phyloP scores from a whole-genome alignment of 2,113 vertebrate genomes.

The Toxotes chatareus region DNA sequence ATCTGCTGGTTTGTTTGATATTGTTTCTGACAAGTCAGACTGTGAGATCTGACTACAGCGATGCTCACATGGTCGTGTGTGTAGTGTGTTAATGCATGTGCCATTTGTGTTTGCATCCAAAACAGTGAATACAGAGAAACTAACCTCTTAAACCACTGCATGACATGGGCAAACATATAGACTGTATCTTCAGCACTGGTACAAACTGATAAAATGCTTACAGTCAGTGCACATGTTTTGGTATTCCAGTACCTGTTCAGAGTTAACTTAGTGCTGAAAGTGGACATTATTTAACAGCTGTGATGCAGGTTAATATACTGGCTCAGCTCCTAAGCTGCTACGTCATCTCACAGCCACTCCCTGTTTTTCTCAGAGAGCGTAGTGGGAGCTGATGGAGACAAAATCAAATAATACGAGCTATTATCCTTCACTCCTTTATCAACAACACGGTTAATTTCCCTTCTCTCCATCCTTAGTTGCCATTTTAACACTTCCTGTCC shows the following conservation, averaged over 20 bases:
- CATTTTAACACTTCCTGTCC: background rate
- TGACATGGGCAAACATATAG: background rate
- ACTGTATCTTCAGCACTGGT: background rate
- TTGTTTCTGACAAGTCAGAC: slow-evolving; percentile 38
- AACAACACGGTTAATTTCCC: slow-evolving; percentile 1
- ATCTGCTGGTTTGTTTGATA: slow-evolving; percentile 22
- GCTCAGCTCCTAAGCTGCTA: background rate
- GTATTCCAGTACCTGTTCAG: background rate
- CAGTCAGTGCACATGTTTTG: no score
- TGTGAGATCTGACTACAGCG: background rate
- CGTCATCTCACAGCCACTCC: background rate
- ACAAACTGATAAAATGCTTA: no score
- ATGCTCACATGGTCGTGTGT: background rate
- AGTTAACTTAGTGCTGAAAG: background rate
- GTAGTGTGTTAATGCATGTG: background rate
- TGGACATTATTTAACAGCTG: background rate
- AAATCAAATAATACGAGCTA: slow-evolving; percentile 51
- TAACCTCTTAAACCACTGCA: background rate
- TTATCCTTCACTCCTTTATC: slow-evolving; percentile 16
- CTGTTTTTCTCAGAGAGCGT: background rate
- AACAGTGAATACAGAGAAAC: background rate
- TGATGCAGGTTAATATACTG: background rate
- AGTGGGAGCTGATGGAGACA: slow-evolving; percentile 26
- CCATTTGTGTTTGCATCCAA: background rate
- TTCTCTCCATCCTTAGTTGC: background rate